These are phyloP conservation scores for Rallus limicola DNA, from an alignment of 2,113 vertebrate genomes.

Conservation along the genomic window DNA sequence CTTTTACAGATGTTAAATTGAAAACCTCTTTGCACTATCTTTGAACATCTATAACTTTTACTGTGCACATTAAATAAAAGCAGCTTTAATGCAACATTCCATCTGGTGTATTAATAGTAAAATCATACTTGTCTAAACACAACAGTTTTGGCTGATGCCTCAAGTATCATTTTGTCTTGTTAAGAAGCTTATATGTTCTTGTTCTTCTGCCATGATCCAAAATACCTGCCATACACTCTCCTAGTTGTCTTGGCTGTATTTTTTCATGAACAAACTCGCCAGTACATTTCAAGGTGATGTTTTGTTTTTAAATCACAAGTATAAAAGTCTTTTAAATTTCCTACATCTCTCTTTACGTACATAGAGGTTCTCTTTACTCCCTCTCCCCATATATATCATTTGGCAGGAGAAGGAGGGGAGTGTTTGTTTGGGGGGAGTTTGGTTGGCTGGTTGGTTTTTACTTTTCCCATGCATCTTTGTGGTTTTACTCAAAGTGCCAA, in stretches of 20 bases:
- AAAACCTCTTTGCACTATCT: background rate
- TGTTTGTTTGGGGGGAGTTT: background rate
- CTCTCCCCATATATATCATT: constrained; percentile 10
- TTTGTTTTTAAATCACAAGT: constrained; percentile 54
- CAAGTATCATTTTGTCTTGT: background rate
- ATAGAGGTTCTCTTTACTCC: constrained; percentile 1
- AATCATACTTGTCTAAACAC: constrained; percentile 10
- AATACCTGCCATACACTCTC: background rate
- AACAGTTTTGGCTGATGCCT: background rate
- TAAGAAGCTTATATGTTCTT: background rate
- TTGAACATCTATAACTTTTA: background rate
- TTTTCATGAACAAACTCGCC: background rate
- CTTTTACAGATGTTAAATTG: background rate
- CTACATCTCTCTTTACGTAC: constrained; percentile 21
- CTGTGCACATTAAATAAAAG: background rate
- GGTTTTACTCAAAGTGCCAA: constrained; percentile 30
- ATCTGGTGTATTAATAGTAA: background rate
- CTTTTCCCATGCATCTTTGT: constrained; percentile 39
- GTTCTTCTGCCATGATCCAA: background rate
- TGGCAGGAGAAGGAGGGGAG: background rate
- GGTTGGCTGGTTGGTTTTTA: background rate
- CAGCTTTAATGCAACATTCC: background rate
- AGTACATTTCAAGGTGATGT: constrained; percentile 1
- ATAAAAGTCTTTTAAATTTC: constrained; percentile 44
- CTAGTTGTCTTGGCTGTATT: background rate